Base-by-base conservation (phyloP, 2,888 invertebrate species). In the Aleiodes leptofemur region DNA sequence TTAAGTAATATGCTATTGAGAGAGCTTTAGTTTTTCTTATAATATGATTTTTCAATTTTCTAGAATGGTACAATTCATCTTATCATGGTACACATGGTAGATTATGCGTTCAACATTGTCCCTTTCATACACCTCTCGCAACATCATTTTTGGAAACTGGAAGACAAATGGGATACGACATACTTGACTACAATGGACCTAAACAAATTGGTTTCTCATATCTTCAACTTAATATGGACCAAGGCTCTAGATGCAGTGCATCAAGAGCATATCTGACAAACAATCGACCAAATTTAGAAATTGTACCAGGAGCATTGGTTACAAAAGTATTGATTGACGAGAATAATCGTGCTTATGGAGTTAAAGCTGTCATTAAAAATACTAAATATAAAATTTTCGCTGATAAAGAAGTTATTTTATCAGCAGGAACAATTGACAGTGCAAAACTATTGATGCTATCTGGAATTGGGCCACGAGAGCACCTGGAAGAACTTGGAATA, bases 401-500 rank as follows among this genome's bases (percentile, higher is more conserved):
- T 5, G 89, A 89, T 11, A 92, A 92, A 76, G 94, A 94, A 82
- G 91, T 95, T 0, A 92, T 95, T 74, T 82, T 95, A 5, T 92
- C 93, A 9, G 93, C 92, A 0, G 95, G 95, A 4, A 90, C 93
- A 3, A 90, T 95, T 69, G 93, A 92, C 80, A 91, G 93, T 1
- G 93, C 95, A 0, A 94, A 95, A 83, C 82, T 95, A 4, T 88
- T 95, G 56, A 92, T 94, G 92, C 86, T 94, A 13, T 94, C 94
- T 0, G 95, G 95, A 0, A 90, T 94, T 9, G 93, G 93, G 0
- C 92, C 92, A 0, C 86, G 85, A 68, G 85, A 91, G 0, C 90
- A 91, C 73, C 89, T 94, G 79, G 82, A 88, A 5, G 84, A 90
- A 50, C 81, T 91, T 76, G 87, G 89, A 0, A 91, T 92, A 71